phyloP scores from a whole-genome alignment of 2,113 vertebrate species.

The Stigmatopora nigra region DNA sequence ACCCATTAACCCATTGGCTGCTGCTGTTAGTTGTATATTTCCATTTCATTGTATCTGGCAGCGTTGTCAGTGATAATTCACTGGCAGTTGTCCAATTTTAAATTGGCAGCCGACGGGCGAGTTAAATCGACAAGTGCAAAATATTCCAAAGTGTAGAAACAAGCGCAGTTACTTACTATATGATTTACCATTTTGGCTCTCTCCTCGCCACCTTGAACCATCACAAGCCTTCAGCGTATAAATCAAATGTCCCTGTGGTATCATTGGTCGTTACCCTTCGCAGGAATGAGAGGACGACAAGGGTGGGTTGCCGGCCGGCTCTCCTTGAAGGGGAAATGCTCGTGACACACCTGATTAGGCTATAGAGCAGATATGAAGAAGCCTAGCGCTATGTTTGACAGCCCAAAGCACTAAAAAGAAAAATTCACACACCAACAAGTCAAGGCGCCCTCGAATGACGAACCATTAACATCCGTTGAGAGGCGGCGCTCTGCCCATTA shows the following conservation, averaged over 20 bases:
- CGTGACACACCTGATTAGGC: conserved; percentile 17
- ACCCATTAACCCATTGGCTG: too few relatives aligned
- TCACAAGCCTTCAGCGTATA: neutral
- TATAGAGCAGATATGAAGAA: conserved; percentile 15
- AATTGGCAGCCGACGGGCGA: too few relatives aligned
- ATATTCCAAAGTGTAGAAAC: neutral
- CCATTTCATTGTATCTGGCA: too few relatives aligned
- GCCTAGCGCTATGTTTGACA: neutral
- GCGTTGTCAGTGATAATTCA: too few relatives aligned
- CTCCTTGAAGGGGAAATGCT: conserved; percentile 4
- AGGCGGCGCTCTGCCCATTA: conserved; percentile 12
- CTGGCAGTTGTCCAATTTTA: too few relatives aligned
- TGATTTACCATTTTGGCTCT: neutral
- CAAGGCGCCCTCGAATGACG: conserved; percentile 30
- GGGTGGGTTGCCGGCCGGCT: conserved; percentile 17
- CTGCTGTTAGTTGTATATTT: too few relatives aligned
- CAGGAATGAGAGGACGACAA: neutral
- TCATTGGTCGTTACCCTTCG: neutral
- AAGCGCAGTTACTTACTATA: neutral
- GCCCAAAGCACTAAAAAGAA: conserved; percentile 12
- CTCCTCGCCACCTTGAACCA: neutral
- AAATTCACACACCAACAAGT: conserved; percentile 9
- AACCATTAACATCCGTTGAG: conserved; percentile 17
- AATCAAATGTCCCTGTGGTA: conserved; percentile 1
- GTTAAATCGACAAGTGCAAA: neutral